Percentiles rank a stretch among this genome's conserved stretches.
Evolutionary conservation across 2,113 vertebrate species (phyloP).

Genomic region (Symphodus melops): DNA sequence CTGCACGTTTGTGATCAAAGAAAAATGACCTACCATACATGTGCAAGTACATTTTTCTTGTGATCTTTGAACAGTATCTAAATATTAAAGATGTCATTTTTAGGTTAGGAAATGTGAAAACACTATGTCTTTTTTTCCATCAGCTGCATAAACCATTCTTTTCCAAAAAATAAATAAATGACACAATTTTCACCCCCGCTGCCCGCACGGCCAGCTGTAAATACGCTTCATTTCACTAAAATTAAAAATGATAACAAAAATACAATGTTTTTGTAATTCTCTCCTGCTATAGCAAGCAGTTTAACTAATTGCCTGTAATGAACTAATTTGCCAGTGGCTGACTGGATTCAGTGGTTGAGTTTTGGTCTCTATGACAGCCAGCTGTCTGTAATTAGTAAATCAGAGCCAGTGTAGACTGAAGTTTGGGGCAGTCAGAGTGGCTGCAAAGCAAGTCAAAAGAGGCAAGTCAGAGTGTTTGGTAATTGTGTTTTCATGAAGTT

Average conservation of each 20-base stretch:
- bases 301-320: constrained; percentile 60
- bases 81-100: too few species aligned
- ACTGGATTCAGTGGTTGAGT: constrained; percentile 52
- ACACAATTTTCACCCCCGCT: neutral
- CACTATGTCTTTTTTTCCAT: too few species aligned
- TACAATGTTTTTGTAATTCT: constrained; percentile 19
- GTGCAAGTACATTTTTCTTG: too few species aligned
- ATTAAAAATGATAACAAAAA: constrained; percentile 26
- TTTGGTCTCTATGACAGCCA: constrained; percentile 72
- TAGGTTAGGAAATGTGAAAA: neutral
- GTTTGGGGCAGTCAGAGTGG: constrained; percentile 32
- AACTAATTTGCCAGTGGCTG: constrained; percentile 62
- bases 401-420: constrained; percentile 42
- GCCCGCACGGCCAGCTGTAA: neutral
- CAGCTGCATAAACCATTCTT: neutral
- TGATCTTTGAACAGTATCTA: too few species aligned
- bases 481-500: constrained; percentile 25
- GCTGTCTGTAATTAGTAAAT: constrained; percentile 76
- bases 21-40: too few species aligned
- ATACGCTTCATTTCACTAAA: constrained; percentile 13
- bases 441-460: constrained; percentile 45
- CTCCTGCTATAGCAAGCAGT: constrained; percentile 29
- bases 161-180: constrained; percentile 4
- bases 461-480: constrained; percentile 15
- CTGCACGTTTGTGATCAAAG: neutral